phyloP scores from a whole-genome alignment of 2,888 invertebrate species.

The Dione juno region DNA sequence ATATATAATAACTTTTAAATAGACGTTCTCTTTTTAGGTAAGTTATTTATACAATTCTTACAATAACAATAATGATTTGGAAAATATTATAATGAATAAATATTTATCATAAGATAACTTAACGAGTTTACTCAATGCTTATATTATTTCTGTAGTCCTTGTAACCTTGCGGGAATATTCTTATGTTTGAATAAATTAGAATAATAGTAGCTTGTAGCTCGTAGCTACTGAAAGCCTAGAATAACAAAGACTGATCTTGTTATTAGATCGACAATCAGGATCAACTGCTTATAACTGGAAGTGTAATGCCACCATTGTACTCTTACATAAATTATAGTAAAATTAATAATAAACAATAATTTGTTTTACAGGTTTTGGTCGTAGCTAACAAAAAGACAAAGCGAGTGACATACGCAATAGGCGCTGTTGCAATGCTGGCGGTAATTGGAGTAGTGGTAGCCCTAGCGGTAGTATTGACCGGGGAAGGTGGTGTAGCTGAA shows the following conservation, averaged over 20 bases:
- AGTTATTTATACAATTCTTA: no score
- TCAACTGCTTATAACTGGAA: background rate
- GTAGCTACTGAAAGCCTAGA: no score
- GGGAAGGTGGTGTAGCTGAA: constrained; percentile 62
- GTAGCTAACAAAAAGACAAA: constrained; percentile 79
- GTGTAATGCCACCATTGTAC: background rate
- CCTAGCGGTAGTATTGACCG: constrained; percentile 82
- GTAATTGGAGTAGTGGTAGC: constrained; percentile 85
- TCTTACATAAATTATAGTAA: background rate
- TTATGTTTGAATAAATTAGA: no score
- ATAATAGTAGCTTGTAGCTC: no score
- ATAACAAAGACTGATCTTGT: no score
- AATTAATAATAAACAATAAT: background rate
- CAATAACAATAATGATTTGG: background rate
- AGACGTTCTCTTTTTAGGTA: background rate
- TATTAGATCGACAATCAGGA: background rate
- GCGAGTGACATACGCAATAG: constrained; percentile 81
- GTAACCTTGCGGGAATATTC: no score
- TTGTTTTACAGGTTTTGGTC: constrained; percentile 83
- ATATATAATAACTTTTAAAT: background rate
- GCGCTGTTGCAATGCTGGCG: constrained; percentile 81
- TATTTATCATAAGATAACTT: no score
- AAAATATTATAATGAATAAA: background rate
- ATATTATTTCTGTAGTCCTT: no score
- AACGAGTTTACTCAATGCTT: no score